Conservation (phyloP, 2,797 vertebrate genomes). For the Aphelocoma californica region DNA sequence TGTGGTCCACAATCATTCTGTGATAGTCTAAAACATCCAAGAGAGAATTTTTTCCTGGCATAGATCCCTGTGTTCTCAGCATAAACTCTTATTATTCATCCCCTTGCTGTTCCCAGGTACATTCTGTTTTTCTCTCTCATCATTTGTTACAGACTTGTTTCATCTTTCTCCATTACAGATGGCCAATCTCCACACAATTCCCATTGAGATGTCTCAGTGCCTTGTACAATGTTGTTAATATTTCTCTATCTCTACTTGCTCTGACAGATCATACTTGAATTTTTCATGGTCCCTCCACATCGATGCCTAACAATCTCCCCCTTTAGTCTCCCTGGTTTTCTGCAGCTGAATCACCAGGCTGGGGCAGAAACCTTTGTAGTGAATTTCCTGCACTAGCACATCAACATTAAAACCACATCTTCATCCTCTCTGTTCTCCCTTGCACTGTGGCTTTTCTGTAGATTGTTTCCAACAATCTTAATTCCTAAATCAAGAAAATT, state of each 20-base stretch:
- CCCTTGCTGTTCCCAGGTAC: not conserved
- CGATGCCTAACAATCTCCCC: not conserved
- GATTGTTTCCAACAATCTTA: not conserved
- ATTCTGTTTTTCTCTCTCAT: not conserved
- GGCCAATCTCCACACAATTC: not conserved
- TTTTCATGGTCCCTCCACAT: not conserved
- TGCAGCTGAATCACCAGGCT: not conserved
- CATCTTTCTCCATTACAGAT: not conserved
- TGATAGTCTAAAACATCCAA: not conserved
- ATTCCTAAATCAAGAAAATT: not conserved
- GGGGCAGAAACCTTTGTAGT: not conserved
- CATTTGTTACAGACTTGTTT: conserved; percentile 20
- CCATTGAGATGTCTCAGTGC: not conserved
- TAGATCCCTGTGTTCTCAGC: not conserved
- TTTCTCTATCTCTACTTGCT: not conserved
- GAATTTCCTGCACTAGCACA: not conserved
- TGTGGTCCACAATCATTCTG: not conserved
- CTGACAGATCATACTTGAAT: not conserved
- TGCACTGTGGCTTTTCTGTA: not conserved
- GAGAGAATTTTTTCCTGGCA: not conserved
- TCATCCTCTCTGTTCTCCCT: not conserved
- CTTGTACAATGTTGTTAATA: not conserved
- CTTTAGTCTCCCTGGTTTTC: not conserved
- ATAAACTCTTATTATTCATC: not conserved
- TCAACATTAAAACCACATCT: not conserved